A percentile compares a stretch with the other conserved stretches of the same genome.
These are phyloP conservation scores for Crotalus tigris DNA, from an alignment of 2,113 vertebrate species.

Conservation along the genomic window DNA sequence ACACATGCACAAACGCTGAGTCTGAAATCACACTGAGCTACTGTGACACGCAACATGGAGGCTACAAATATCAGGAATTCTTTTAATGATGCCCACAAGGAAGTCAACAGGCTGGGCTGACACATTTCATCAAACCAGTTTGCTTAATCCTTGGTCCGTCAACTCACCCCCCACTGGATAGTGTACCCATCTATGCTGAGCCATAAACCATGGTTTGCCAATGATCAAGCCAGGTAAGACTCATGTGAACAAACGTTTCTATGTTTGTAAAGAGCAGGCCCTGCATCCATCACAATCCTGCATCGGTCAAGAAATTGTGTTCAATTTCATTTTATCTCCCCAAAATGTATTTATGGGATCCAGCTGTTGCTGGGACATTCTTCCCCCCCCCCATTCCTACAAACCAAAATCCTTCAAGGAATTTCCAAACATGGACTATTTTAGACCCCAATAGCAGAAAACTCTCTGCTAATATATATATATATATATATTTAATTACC, in stretches of 20 bases:
- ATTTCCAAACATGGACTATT: too few relatives aligned
- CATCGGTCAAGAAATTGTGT: fast-evolving
- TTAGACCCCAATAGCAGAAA: not conserved
- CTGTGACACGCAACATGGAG: not conserved
- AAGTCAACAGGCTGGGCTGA: not conserved
- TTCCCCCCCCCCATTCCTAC: not conserved
- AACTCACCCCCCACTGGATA: not conserved
- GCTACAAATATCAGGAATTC: not conserved
- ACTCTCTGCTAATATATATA: not conserved
- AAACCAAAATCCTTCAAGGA: not conserved
- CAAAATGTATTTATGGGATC: not conserved
- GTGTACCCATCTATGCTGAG: not conserved
- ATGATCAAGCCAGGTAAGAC: not conserved
- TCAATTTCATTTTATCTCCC: not conserved
- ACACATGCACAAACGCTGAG: not conserved
- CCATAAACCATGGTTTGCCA: not conserved
- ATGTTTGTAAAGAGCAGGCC: not conserved
- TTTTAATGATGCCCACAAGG: not conserved
- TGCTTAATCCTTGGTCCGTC: not conserved
- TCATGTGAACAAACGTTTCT: not conserved
- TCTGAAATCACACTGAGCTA: not conserved
- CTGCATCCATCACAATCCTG: too few relatives aligned
- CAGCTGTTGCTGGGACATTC: not conserved
- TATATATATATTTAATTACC: not conserved
- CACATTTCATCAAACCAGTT: not conserved